Conservation (phyloP, 2,888 invertebrate species). For the Machimus rusticus region DNA sequence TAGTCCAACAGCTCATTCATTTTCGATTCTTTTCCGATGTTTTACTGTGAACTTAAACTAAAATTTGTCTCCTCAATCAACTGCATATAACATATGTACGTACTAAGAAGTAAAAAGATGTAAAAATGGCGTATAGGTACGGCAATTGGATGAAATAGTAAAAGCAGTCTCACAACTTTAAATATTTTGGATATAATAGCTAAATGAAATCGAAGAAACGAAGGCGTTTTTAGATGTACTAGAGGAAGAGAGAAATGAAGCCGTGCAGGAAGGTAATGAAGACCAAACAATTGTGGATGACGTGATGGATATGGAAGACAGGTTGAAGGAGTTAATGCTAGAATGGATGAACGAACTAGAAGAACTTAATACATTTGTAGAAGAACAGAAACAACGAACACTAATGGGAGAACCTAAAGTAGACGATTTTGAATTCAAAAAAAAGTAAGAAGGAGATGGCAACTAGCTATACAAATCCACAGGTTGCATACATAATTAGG, state of each 20-base stretch:
- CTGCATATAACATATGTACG: no score
- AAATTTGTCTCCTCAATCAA: no score
- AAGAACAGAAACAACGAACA: background rate
- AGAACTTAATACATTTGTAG: background rate
- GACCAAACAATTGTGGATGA: background rate
- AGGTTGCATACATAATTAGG: no score
- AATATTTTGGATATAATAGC: background rate
- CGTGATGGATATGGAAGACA: background rate
- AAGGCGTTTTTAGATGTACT: conserved; percentile 52
- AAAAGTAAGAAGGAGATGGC: background rate
- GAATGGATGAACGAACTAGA: background rate
- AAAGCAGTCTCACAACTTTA: background rate
- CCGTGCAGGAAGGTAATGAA: background rate
- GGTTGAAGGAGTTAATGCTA: background rate
- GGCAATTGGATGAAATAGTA: background rate
- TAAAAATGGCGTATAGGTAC: background rate
- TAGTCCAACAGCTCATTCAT: no score
- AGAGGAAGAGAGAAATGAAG: conserved; percentile 57
- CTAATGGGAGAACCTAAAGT: background rate
- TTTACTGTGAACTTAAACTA: no score
- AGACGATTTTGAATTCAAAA: background rate
- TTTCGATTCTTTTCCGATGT: no score
- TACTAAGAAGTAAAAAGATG: background rate
- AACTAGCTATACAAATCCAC: no score
- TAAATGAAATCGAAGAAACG: background rate